Conservation (phyloP, 2,797 vertebrate species). For the Heterohyrax brucei region DNA sequence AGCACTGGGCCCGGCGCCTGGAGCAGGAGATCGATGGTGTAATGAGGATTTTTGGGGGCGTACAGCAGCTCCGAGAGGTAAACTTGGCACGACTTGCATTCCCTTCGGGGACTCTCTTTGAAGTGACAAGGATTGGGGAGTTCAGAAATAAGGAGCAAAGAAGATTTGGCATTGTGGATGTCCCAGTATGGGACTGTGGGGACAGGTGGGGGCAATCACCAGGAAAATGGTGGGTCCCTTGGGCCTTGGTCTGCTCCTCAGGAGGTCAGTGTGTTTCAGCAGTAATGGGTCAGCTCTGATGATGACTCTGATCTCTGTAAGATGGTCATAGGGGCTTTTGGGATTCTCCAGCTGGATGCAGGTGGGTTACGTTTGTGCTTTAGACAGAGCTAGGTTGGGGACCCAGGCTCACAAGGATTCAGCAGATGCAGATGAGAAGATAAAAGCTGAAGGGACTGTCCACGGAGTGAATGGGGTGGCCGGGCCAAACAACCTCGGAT, state of each 20-base stretch:
- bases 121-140: neutral
- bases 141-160: constrained; percentile 25
- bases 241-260: neutral
- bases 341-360: neutral
- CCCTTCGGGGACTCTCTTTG: constrained; percentile 37
- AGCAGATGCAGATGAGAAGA: neutral
- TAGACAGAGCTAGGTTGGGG: neutral
- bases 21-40: constrained; percentile 99
- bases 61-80: constrained; percentile 97
- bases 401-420: neutral
- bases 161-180: constrained; percentile 51
- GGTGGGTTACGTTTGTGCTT: constrained; percentile 12
- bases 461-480: accelerated
- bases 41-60: constrained; percentile 97
- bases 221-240: accelerated
- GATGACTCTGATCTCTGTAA: neutral
- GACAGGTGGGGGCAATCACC: neutral
- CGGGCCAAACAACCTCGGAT: accelerated
- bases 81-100: constrained; percentile 85
- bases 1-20: constrained; percentile 98
- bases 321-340: neutral
- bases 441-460: neutral
- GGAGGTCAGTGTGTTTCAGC: neutral
- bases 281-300: neutral
- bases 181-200: neutral